Conservation (phyloP, 2,797 vertebrate genomes). For the Diplodus sargus region DNA sequence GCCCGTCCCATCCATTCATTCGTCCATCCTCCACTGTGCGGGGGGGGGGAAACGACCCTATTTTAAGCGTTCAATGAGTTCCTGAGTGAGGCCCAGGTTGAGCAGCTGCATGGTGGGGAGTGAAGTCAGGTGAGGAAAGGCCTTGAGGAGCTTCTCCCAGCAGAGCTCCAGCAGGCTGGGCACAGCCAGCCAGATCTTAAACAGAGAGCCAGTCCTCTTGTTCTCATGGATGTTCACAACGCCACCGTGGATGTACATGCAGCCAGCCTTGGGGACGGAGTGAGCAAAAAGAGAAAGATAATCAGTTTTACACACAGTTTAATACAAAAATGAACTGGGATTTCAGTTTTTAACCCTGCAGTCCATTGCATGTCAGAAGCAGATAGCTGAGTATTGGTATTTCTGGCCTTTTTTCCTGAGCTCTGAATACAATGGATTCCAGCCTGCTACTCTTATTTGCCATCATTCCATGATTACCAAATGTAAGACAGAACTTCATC, state of each 20-base stretch:
- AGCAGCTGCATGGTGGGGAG: constrained; percentile 92
- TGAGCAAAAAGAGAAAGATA: background rate
- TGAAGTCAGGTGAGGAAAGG: constrained; percentile 90
- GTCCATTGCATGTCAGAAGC: too few species aligned
- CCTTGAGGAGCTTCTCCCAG: constrained; percentile 94
- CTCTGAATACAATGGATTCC: too few species aligned
- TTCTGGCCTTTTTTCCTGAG: too few species aligned
- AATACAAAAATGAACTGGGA: background rate
- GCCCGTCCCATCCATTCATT: constrained; percentile 22
- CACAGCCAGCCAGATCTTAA: constrained; percentile 98
- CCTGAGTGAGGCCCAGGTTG: constrained; percentile 97
- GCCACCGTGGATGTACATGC: constrained; percentile 98
- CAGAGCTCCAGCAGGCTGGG: constrained; percentile 97
- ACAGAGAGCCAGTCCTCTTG: constrained; percentile 97
- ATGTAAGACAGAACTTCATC: background rate
- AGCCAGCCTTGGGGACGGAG: constrained; percentile 88
- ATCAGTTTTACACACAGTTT: background rate
- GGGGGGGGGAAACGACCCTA: constrained; percentile 80
- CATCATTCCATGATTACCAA: background rate
- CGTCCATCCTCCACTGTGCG: constrained; percentile 12
- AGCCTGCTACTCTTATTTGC: background rate
- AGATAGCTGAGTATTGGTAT: too few species aligned
- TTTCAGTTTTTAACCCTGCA: background rate
- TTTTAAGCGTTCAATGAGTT: constrained; percentile 96
- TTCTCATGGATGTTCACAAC: constrained; percentile 98